Evolutionary conservation across 2,888 invertebrate genomes (phyloP).

Genomic region (Harpagoxenus sublaevis): DNA sequence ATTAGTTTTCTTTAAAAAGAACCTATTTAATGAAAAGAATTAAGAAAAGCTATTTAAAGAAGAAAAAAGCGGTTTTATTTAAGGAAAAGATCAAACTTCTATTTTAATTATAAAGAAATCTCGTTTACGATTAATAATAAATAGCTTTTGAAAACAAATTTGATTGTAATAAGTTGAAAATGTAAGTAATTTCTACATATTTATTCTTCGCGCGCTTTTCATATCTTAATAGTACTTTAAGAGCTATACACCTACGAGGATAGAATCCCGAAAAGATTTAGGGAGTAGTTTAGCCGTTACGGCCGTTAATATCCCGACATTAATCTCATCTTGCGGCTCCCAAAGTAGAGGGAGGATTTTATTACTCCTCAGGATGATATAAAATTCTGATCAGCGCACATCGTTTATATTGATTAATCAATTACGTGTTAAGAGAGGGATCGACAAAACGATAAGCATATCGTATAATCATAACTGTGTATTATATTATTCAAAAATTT

Average conservation of each 20-base stretch:
- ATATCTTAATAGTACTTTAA: constrained; percentile 47
- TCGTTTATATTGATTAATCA: constrained; percentile 66
- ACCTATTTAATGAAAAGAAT: background rate
- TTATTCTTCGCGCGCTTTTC: background rate
- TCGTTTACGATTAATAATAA: constrained; percentile 1
- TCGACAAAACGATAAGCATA: background rate
- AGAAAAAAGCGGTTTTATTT: background rate
- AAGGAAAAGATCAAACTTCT: background rate
- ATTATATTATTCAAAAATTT: background rate
- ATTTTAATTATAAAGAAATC: background rate
- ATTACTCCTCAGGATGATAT: constrained; percentile 55
- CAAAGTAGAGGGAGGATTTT: constrained; percentile 59
- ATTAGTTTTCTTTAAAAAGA: background rate
- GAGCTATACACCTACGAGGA: constrained; percentile 14
- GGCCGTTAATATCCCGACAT: constrained; percentile 61
- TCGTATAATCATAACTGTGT: background rate
- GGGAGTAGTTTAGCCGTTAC: constrained; percentile 51
- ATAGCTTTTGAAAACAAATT: background rate
- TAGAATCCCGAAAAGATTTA: constrained; percentile 45
- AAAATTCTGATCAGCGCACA: constrained; percentile 61
- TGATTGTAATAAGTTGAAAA: constrained; percentile 2
- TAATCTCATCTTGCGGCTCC: constrained; percentile 63
- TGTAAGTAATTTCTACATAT: background rate
- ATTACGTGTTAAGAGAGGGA: background rate
- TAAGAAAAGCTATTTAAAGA: background rate